These are phyloP conservation scores for Lamproptera curius DNA, from an alignment of 2,888 invertebrate species.

Conservation along the genomic window DNA sequence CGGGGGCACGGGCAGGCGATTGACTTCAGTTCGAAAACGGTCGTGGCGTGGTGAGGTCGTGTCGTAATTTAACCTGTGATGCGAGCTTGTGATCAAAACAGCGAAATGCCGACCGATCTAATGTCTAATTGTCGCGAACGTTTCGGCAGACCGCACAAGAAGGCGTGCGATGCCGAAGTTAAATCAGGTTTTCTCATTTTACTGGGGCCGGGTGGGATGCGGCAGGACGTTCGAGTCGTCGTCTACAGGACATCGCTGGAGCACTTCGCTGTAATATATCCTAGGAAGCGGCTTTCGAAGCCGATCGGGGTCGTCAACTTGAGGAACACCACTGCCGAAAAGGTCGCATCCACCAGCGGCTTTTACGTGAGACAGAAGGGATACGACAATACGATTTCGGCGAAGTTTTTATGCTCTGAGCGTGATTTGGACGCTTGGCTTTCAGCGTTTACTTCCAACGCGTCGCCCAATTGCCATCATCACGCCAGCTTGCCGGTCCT, in stretches of 20 bases:
- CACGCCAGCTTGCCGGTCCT: conserved; percentile 78
- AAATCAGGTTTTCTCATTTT: conserved; percentile 81
- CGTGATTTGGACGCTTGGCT: conserved; percentile 80
- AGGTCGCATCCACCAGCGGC: conserved; percentile 64
- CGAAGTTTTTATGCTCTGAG: conserved; percentile 78
- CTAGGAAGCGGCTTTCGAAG: conserved; percentile 80
- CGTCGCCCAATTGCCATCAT: conserved; percentile 67
- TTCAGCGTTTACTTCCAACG: conserved; percentile 72
- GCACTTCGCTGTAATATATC: conserved; percentile 82
- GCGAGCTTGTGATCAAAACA: conserved; percentile 38
- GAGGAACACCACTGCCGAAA: conserved; percentile 78
- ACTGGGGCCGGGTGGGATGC: conserved; percentile 75
- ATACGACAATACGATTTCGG: conserved; percentile 79
- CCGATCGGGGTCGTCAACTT: conserved; percentile 80
- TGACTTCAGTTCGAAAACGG: conserved; percentile 40
- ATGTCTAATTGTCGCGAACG: conserved; percentile 51
- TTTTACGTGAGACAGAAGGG: conserved; percentile 80
- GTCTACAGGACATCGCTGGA: conserved; percentile 81
- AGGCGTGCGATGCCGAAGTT: conserved; percentile 73
- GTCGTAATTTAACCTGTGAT: conserved; percentile 24
- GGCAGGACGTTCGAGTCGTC: conserved; percentile 80
- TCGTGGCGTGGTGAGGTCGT: conserved; percentile 29
- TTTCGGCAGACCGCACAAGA: conserved; percentile 56
- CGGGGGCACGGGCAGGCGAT: too few relatives aligned
- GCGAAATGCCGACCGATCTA: conserved; percentile 60